A percentile compares a stretch with the other conserved stretches of the same genome.
phyloP scores from a whole-genome alignment of 2,797 vertebrate genomes.

The Microhierax caerulescens region DNA sequence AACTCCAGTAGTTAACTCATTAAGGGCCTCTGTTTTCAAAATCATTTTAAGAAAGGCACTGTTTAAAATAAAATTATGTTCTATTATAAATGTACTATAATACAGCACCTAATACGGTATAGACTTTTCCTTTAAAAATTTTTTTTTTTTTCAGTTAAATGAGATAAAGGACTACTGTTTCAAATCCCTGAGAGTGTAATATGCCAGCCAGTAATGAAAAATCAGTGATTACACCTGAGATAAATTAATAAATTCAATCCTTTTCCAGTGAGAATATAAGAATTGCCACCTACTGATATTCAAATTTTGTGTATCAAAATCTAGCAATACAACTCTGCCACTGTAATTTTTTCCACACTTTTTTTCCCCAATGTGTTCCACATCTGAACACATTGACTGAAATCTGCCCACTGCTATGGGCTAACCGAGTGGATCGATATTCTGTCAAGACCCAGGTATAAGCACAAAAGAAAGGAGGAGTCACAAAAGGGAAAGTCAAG shows the following conservation, averaged over 20 bases:
- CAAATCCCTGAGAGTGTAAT: not conserved
- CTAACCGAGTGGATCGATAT: not conserved
- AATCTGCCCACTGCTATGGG: slow-evolving; percentile 18
- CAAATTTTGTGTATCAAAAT: slow-evolving; percentile 24
- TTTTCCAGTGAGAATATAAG: not conserved
- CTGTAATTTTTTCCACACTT: slow-evolving; percentile 41
- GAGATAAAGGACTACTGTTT: not conserved
- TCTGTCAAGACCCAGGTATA: not conserved
- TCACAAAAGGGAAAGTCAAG: not conserved
- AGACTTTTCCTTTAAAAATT: fast-evolving
- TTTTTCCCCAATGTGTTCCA: not conserved
- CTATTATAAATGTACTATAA: not conserved
- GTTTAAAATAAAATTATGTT: not conserved
- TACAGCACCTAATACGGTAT: not conserved
- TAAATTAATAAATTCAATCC: not conserved
- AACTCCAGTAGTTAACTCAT: not conserved
- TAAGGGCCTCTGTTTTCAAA: not conserved
- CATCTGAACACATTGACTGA: slow-evolving; percentile 21
- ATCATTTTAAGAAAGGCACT: not conserved
- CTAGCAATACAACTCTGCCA: slow-evolving; percentile 22
- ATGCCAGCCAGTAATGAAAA: not conserved
- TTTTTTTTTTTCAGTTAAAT: no score
- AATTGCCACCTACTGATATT: not conserved
- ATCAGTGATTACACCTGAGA: not conserved
- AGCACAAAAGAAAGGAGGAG: slow-evolving; percentile 33